Conservation (phyloP, 2,113 vertebrate genomes). For the Hyperopisus bebe region DNA sequence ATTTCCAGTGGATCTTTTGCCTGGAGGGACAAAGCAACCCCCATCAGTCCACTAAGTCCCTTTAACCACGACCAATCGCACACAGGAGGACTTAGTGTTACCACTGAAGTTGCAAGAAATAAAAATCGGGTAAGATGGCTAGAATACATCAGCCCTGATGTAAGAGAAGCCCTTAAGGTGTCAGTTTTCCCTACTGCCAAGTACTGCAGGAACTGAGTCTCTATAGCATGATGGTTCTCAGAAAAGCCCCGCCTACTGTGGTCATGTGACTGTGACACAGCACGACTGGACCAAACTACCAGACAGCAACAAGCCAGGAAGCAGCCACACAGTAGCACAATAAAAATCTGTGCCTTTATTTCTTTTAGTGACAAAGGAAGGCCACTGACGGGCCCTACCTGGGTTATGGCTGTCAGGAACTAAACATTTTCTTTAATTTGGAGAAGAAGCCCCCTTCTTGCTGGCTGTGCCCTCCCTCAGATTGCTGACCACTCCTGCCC, state of each 20-base stretch:
- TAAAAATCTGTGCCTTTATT: background rate
- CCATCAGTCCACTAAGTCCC: background rate
- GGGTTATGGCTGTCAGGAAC: conserved; percentile 70
- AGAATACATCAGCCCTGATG: background rate
- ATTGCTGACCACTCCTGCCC: conserved; percentile 67
- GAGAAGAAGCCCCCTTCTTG: conserved; percentile 74
- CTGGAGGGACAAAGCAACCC: conserved; percentile 32
- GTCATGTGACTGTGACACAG: background rate
- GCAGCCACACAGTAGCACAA: background rate
- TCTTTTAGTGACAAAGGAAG: conserved; percentile 19
- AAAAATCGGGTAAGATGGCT: background rate
- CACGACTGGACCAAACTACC: background rate
- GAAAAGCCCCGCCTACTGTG: background rate
- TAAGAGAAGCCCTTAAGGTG: background rate
- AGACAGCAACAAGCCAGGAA: conserved; percentile 48
- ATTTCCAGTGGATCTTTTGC: conserved; percentile 65
- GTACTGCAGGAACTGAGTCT: background rate
- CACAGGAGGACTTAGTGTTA: background rate
- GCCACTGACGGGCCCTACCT: conserved; percentile 67
- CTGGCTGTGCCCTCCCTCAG: conserved; percentile 64
- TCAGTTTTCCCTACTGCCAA: background rate
- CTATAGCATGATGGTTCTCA: background rate
- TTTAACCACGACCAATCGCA: background rate
- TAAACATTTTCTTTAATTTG: conserved; percentile 88
- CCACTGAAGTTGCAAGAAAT: background rate